Evolutionary conservation across 2,888 invertebrate genomes (phyloP).

Genomic region (Cactoblastis cactorum): DNA sequence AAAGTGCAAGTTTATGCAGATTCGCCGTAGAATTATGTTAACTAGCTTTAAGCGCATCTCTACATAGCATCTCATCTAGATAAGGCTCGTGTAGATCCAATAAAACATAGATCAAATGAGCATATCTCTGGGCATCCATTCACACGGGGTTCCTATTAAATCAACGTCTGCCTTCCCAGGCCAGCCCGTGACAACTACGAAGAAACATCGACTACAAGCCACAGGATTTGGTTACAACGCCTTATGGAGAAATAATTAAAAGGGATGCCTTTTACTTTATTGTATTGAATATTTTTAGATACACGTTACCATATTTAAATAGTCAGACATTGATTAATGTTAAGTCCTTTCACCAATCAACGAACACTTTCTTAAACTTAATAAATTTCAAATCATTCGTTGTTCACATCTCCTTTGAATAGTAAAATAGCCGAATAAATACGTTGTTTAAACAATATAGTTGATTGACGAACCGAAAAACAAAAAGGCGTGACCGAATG

Average conservation of each 20-base stretch:
- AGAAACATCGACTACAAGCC: constrained; percentile 34
- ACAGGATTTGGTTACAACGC: constrained; percentile 2
- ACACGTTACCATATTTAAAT: too few relatives aligned
- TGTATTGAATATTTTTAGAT: too few relatives aligned
- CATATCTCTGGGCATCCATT: constrained; percentile 46
- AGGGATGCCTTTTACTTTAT: neutral
- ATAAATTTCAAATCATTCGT: too few relatives aligned
- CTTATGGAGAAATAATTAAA: neutral
- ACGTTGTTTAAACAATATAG: constrained; percentile 16
- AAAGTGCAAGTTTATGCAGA: neutral
- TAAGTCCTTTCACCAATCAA: too few relatives aligned
- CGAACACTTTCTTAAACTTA: too few relatives aligned
- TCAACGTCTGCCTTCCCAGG: constrained; percentile 64
- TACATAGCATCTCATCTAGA: constrained; percentile 5
- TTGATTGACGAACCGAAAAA: constrained; percentile 35
- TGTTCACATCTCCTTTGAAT: neutral
- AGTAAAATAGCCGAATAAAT: neutral
- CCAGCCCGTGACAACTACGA: constrained; percentile 47
- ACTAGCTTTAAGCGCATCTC: neutral
- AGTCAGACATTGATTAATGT: too few relatives aligned
- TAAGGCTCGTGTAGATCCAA: constrained; percentile 19
- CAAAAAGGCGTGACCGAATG: constrained; percentile 63
- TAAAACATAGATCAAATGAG: constrained; percentile 45
- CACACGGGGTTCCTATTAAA: constrained; percentile 52
- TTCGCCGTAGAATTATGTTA: neutral